Percentiles rank a stretch among this genome's conserved stretches.
phyloP scores from a whole-genome alignment of 2,113 vertebrate species.

The Cnemophilus loriae region DNA sequence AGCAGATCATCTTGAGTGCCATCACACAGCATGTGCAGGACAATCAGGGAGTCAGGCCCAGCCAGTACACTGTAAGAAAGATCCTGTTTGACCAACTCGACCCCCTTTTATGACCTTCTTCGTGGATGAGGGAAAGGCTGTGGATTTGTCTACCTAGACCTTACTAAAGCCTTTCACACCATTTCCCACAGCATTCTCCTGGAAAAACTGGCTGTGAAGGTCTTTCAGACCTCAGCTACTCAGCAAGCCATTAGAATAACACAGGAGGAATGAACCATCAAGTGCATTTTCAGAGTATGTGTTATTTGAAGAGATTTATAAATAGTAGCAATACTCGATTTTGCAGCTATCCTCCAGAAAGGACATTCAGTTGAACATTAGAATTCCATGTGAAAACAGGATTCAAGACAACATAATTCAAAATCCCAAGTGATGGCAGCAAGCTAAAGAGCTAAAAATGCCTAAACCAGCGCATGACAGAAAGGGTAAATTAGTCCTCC shows the following conservation, averaged over 20 bases:
- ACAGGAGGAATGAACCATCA: neutral
- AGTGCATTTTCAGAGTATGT: neutral
- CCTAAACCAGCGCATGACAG: neutral
- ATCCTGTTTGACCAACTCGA: neutral
- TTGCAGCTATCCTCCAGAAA: neutral
- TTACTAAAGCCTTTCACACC: neutral
- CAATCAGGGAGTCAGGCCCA: neutral
- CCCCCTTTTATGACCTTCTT: neutral
- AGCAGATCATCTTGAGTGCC: neutral
- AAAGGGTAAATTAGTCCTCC: neutral
- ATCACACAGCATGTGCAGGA: fast-evolving
- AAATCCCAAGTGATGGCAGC: neutral
- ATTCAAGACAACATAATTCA: neutral
- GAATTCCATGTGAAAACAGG: neutral
- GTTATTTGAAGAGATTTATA: neutral
- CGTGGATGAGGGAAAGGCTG: neutral
- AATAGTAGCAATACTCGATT: neutral
- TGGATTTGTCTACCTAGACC: neutral
- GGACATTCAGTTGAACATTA: neutral
- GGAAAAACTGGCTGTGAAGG: neutral
- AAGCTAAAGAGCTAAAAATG: neutral
- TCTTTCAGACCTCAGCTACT: neutral
- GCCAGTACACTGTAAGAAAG: neutral
- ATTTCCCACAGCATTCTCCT: neutral
- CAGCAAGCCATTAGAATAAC: neutral